Percentiles rank a stretch among this genome's conserved stretches.
Conservation (phyloP, 2,113 vertebrate species). For the Rhinoptilus africanus region DNA sequence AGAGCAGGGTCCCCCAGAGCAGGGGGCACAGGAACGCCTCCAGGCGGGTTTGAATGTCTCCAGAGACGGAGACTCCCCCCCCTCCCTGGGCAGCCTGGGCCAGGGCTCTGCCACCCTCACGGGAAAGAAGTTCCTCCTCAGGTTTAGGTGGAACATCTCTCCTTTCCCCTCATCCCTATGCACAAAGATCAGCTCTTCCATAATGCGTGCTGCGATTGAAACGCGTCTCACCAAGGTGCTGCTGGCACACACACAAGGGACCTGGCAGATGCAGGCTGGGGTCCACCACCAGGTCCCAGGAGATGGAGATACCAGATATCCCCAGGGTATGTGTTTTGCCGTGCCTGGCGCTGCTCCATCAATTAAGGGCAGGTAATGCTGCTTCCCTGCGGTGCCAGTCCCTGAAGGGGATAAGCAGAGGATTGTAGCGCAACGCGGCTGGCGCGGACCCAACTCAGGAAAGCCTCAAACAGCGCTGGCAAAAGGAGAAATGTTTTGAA, state of each 20-base stretch:
- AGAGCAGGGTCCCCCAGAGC: too few species aligned
- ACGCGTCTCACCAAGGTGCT: rapidly evolving
- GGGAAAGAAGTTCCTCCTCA: too few species aligned
- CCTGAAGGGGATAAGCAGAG: background rate
- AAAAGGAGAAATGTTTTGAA: background rate
- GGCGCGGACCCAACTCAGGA: background rate
- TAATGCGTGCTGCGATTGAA: rapidly evolving
- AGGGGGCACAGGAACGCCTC: too few species aligned
- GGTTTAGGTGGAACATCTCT: background rate
- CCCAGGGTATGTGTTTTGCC: rapidly evolving
- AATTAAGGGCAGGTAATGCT: background rate
- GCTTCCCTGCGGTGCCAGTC: background rate
- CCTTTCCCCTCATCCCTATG: background rate
- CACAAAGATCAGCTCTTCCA: background rate
- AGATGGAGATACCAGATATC: background rate
- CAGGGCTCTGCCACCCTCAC: too few species aligned
- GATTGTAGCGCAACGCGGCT: rapidly evolving
- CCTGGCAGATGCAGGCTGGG: background rate
- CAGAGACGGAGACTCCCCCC: too few species aligned
- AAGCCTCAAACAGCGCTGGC: background rate
- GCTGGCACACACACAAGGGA: background rate
- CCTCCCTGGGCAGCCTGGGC: too few species aligned
- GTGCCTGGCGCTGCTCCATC: background rate
- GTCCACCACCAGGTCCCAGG: background rate
- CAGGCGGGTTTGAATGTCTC: too few species aligned